Evolutionary conservation across 37 sponge, comb jelly and placozoan genomes (phyloP).

Genomic region (Aplysina aerophoba): DNA sequence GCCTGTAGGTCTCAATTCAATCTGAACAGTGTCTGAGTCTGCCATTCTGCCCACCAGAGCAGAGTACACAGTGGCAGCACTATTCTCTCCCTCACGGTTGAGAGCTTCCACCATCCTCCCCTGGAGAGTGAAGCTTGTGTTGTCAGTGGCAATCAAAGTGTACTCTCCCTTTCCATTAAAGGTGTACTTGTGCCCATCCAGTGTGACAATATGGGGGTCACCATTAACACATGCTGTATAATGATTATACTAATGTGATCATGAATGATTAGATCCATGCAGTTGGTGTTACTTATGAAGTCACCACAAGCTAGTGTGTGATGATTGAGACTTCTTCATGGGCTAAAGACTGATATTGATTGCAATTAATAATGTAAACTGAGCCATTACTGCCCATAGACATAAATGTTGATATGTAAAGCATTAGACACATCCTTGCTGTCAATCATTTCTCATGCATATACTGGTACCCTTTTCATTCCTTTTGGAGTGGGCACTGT

Average conservation of each 20-base stretch:
- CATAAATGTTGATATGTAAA: too few species aligned
- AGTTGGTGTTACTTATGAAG: too few species aligned
- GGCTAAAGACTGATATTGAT: too few species aligned
- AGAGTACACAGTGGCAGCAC: conserved; percentile 3
- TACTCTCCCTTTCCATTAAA: conserved; percentile 63
- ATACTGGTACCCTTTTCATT: too few species aligned
- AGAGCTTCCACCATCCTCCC: conserved; percentile 60
- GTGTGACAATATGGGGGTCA: conserved; percentile 76
- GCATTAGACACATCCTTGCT: too few species aligned
- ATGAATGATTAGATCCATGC: too few species aligned
- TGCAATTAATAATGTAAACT: too few species aligned
- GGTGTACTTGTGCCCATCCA: conserved; percentile 61
- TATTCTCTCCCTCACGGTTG: neutral
- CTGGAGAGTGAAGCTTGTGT: conserved; percentile 66
- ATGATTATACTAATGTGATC: neutral
- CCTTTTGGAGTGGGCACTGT: too few species aligned
- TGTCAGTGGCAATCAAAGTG: conserved; percentile 54
- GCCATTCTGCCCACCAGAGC: neutral
- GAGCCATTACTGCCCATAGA: too few species aligned
- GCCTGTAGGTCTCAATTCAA: conserved; percentile 9
- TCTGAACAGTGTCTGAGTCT: conserved; percentile 33
- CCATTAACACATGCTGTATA: conserved; percentile 62
- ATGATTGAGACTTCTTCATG: too few species aligned
- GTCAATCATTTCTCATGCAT: too few species aligned
- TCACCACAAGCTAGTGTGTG: too few species aligned